Evolutionary conservation across 1,140 invertebrate species (phyloP).

Genomic region (Acyrthosiphon pisum): DNA sequence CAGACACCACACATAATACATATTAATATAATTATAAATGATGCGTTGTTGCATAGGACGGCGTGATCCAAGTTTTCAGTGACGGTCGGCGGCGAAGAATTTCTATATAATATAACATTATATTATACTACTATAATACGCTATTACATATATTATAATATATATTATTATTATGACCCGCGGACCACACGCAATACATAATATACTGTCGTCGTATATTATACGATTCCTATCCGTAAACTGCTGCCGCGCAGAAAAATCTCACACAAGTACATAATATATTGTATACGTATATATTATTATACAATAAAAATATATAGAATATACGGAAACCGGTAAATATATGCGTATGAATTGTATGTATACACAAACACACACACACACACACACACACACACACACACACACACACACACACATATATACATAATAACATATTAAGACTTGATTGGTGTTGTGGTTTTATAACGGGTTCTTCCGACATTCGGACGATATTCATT

Average conservation of each 20-base stretch:
- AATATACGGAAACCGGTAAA: constrained; percentile 12
- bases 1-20: background rate
- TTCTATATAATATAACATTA: background rate
- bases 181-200: background rate
- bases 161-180: background rate
- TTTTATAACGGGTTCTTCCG: constrained; percentile 44
- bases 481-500: constrained; percentile 17
- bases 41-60: background rate
- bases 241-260: background rate
- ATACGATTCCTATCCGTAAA: background rate
- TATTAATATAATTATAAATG: background rate
- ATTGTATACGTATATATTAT: background rate
- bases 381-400: no score
- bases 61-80: background rate
- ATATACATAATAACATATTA: background rate
- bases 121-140: background rate
- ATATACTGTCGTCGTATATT: background rate
- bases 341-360: background rate
- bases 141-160: background rate
- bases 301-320: background rate
- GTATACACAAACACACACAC: no score
- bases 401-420: no score
- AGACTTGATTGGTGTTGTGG: constrained; percentile 39
- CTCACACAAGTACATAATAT: background rate
- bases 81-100: background rate